Evolutionary conservation across 1,140 invertebrate genomes (phyloP), one percentile per base, ranked within the genome.

Genomic region (Platyscapa corneri): DNA sequence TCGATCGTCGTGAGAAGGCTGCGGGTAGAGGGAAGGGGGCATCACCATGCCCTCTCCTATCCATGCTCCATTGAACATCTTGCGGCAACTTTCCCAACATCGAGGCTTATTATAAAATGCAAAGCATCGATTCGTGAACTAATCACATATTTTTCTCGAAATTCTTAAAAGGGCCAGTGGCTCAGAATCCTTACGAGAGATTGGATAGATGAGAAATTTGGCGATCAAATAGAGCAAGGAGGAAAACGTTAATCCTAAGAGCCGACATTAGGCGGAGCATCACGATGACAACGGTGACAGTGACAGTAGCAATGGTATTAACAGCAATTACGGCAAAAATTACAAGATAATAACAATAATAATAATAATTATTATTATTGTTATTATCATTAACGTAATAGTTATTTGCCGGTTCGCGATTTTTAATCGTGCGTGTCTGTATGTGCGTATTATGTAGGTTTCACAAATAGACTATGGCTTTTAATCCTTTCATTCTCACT

Each of bases 141-240:
- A 20, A 70, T 39, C 0, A 70, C 8, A 70, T 30, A 37, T 37
- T 37, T 70, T 39, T 70, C 20, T 30, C 16, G 67, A 20, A 70
- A 37, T 37, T 37, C 67, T 20, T 23, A 18, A 70, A 37, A 30
- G 67, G 67, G 30, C 67, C 37, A 16, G 6, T 16, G 20, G 16
- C 2, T 23, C 67, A 20, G 7, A 30, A 18, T 20, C 3, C 42
- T n/a, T n/a, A 46, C 1, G 30, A 46, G 37, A 16, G 3, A 37
- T 30, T 7, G n/a, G 12, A 30, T 10, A 34, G 32, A 70, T 37
- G 46, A 77, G 49, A 77, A 77, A 77, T 65, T 79, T 30, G 77
- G 77, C 77, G n/a, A 30, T 14, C 6, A 64, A 79, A 39, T 64
- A 65, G 77, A 79, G 77, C 77, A 34, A 42, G 77, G 49, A 76